Conservation (phyloP, 2,888 invertebrate species). For the Boloria euphrosyne region DNA sequence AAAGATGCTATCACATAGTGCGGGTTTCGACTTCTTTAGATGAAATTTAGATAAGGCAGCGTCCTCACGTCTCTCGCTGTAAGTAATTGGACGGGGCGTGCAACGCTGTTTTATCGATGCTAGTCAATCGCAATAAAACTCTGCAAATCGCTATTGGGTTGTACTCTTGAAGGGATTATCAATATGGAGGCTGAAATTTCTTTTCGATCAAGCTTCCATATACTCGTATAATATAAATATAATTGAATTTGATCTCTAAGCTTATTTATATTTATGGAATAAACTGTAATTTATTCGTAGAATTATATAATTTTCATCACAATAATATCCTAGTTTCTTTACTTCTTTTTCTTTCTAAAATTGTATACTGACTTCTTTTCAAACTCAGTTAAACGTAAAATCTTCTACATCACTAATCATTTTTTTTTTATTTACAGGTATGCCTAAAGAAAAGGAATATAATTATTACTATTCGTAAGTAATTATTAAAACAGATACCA, state of each 20-base stretch:
- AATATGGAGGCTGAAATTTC: constrained; percentile 30
- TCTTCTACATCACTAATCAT: too few species aligned
- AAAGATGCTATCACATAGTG: constrained; percentile 37
- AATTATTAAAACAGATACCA: too few species aligned
- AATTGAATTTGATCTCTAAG: constrained; percentile 4
- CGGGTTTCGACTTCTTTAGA: constrained; percentile 56
- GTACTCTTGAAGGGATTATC: constrained; percentile 39
- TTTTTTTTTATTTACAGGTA: constrained; percentile 11
- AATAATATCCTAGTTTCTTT: background rate
- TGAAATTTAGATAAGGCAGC: constrained; percentile 73
- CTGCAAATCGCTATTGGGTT: constrained; percentile 58
- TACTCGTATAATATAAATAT: constrained; percentile 8
- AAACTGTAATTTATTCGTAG: too few species aligned
- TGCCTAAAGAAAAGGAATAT: background rate
- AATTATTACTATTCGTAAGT: background rate
- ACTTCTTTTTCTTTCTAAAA: too few species aligned
- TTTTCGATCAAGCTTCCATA: constrained; percentile 6
- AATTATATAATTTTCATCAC: too few species aligned
- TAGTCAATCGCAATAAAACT: constrained; percentile 77
- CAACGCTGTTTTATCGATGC: constrained; percentile 63
- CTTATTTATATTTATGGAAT: too few species aligned
- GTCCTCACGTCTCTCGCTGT: constrained; percentile 57
- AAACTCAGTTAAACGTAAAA: too few species aligned
- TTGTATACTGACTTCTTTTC: background rate
- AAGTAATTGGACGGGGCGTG: constrained; percentile 76